These are phyloP conservation scores for Pentalonia nigronervosa DNA, from an alignment of 1,140 invertebrate species.

Conservation along the genomic window DNA sequence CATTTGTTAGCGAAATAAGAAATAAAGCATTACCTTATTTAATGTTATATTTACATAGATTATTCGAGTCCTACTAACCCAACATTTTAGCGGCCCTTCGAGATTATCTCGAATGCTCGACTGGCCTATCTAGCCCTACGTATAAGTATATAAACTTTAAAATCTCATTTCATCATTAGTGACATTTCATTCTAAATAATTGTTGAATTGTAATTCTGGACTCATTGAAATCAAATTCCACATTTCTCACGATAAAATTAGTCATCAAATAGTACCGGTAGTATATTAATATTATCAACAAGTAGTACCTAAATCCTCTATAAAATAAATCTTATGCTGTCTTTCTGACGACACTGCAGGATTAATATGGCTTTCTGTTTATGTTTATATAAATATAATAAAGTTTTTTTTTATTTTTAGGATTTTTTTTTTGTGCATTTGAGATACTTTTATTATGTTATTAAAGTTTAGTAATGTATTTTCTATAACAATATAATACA, in stretches of 20 bases:
- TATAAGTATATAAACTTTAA: background rate
- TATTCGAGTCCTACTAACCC: no score
- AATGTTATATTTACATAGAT: no score
- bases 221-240: background rate
- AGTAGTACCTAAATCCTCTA: conserved; percentile 24
- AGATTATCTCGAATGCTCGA: no score
- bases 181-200: background rate
- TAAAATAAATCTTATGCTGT: conserved; percentile 7
- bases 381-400: background rate
- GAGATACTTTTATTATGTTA: background rate
- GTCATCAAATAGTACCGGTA: background rate
- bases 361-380: background rate
- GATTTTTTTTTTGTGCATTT: background rate
- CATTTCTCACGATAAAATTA: background rate
- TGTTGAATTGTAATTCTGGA: background rate
- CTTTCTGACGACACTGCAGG: background rate
- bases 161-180: background rate
- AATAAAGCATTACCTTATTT: no score
- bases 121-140: no score
- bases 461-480: conserved; percentile 24
- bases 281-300: conserved; percentile 26
- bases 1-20: no score
- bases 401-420: background rate
- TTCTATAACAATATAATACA: conserved; percentile 31
- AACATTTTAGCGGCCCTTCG: no score